phyloP scores from a whole-genome alignment of 2,888 invertebrate genomes.

The Sphaeridia pumilis region DNA sequence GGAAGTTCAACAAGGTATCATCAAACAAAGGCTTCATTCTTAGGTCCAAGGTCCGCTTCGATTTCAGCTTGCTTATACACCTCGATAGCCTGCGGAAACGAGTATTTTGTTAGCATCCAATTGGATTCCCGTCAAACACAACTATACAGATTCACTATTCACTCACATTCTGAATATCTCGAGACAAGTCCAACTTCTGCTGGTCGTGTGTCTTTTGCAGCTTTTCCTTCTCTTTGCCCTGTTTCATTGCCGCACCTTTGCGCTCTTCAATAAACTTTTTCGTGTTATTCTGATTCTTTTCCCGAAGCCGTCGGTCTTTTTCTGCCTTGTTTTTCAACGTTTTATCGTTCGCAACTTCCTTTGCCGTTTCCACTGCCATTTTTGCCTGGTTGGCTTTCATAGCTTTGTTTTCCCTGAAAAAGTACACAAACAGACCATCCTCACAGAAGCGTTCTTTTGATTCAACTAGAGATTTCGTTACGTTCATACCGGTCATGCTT shows the following conservation, averaged over 20 bases:
- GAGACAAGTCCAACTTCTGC: constrained; percentile 75
- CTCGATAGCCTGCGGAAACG: constrained; percentile 66
- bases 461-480: background rate
- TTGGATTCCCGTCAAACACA: no score
- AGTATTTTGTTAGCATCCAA: no score
- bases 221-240: constrained; percentile 82
- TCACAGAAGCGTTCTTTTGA: background rate
- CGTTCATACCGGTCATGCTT: constrained; percentile 63
- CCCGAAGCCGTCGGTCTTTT: constrained; percentile 80
- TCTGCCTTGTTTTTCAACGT: constrained; percentile 91
- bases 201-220: constrained; percentile 83
- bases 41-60: constrained; percentile 76
- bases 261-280: constrained; percentile 95
- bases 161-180: constrained; percentile 73
- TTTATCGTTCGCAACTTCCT: constrained; percentile 91
- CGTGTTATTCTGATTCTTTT: constrained; percentile 95
- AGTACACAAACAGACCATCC: background rate
- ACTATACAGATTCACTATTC: background rate
- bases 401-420: constrained; percentile 85
- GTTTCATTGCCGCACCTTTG: constrained; percentile 74
- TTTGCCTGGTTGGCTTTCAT: constrained; percentile 90
- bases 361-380: constrained; percentile 91
- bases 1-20: no score
- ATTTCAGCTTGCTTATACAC: constrained; percentile 89
- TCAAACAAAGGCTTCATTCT: constrained; percentile 83